Percentiles rank a stretch among this genome's conserved stretches.
These are phyloP conservation scores for Butastur rufipennis DNA, from an alignment of 2,113 vertebrate species.

Conservation along the genomic window DNA sequence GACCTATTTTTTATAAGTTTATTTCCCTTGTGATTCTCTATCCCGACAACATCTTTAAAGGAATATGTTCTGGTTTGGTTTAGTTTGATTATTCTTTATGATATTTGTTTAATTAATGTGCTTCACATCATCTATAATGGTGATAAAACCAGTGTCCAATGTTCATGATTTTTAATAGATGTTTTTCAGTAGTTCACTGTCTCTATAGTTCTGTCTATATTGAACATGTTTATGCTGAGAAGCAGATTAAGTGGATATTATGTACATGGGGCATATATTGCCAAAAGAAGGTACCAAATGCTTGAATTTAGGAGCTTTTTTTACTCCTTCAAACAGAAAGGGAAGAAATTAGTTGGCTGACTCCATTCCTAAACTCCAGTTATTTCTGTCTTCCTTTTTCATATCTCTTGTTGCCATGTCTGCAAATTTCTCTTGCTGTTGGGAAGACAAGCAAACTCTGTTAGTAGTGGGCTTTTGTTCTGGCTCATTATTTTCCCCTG, in stretches of 20 bases:
- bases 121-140: background rate
- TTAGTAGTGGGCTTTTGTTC: conserved; percentile 48
- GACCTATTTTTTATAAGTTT: background rate
- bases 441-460: background rate
- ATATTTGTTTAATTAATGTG: background rate
- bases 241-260: background rate
- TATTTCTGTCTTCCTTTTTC: background rate
- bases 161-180: background rate
- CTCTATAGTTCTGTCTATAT: background rate
- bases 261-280: too few relatives aligned
- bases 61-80: background rate
- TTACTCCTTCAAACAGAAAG: background rate
- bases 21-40: background rate
- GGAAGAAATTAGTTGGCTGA: background rate
- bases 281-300: background rate
- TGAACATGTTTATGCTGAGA: background rate
- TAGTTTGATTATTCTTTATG: background rate
- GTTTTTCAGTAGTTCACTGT: background rate
- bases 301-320: background rate
- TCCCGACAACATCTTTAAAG: background rate
- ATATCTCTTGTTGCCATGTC: background rate
- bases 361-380: background rate
- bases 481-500: conserved; percentile 54
- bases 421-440: conserved; percentile 19
- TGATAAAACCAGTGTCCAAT: background rate